Conservation (phyloP, 2,888 invertebrate species). For the Aphodius sticticus region DNA sequence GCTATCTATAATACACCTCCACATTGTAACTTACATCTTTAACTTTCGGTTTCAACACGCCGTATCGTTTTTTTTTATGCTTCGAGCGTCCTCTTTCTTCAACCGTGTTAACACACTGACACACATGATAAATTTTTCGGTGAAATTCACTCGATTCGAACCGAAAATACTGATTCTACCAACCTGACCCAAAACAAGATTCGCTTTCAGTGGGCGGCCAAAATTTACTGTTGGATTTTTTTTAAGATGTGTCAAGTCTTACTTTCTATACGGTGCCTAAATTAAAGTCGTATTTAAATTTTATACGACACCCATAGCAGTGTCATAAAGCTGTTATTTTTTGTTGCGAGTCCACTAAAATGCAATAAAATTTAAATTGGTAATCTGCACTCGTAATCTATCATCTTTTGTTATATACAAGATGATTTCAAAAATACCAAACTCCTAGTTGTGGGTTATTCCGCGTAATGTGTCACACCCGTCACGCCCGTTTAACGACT, state of each 20-base stretch:
- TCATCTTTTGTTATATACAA: too few relatives aligned
- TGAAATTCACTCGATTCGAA: not conserved
- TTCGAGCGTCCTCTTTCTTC: not conserved
- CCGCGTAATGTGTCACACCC: too few relatives aligned
- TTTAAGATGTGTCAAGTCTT: not conserved
- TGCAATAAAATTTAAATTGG: too few relatives aligned
- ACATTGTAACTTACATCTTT: too few relatives aligned
- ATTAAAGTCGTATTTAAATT: too few relatives aligned
- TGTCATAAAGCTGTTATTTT: too few relatives aligned
- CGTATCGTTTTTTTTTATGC: not conserved
- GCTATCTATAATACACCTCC: conserved; percentile 14
- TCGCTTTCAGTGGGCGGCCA: not conserved
- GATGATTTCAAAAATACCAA: too few relatives aligned
- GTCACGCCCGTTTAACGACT: too few relatives aligned
- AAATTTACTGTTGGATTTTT: conserved; percentile 8
- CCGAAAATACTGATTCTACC: not conserved
- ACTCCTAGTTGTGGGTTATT: too few relatives aligned
- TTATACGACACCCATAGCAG: too few relatives aligned
- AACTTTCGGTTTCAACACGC: conserved; percentile 1
- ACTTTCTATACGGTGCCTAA: conserved; percentile 11
- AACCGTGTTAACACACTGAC: not conserved
- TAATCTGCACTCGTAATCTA: too few relatives aligned
- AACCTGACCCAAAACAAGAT: conserved; percentile 10
- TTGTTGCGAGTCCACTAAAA: too few relatives aligned
- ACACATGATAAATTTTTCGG: conserved; percentile 6